Evolutionary conservation across 2,888 invertebrate species (phyloP), one percentile per base, ranked within the genome.

Genomic region (Sinotaia quadrata): DNA sequence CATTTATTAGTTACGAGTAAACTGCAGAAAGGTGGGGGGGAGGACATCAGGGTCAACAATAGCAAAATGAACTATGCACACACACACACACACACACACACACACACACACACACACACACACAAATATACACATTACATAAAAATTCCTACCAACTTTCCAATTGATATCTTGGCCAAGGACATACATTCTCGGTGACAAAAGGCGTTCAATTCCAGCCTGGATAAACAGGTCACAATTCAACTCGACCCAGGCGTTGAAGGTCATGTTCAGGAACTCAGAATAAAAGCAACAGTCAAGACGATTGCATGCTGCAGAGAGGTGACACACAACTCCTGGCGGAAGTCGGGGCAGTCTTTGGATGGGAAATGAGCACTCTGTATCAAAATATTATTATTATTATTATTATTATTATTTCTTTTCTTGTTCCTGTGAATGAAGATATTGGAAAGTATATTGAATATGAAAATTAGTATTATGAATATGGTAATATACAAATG

Each of bases 281-380:
- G 73, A 65, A 33, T 67, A 41, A 27, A 75, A 36, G 66, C 78
- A 78, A 36, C 77, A 78, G 51, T 76, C 74, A 3, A 78, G 57
- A n/a, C 60, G 47, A 2, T 76, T 75, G 59, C 78, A 79, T 10
- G 72, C 63, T 18, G 58, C 65, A 5, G 62, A 62, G 8, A 77
- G 21, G 60, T 69, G 68, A 51, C 78, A 78, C 2, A 57, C 47
- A 21, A 72, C 29, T 15, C 68, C 62, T 8, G 56, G 27, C 8
- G 78, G 75, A 10, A 78, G 68, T 8, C 33, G 31, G 8, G 73
- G 72, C 27, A 76, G 66, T 27, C 65, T 52, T 21, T 34, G n/a
- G 29, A 36, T 66, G n/a, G 60, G 27, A 4, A 10, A 47, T 12
- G 57, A 44, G 37, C 72, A 72, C 12, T 69, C 72, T 72, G 69